phyloP scores from a whole-genome alignment of 2,888 invertebrate species.

The Capitulum mitella region DNA sequence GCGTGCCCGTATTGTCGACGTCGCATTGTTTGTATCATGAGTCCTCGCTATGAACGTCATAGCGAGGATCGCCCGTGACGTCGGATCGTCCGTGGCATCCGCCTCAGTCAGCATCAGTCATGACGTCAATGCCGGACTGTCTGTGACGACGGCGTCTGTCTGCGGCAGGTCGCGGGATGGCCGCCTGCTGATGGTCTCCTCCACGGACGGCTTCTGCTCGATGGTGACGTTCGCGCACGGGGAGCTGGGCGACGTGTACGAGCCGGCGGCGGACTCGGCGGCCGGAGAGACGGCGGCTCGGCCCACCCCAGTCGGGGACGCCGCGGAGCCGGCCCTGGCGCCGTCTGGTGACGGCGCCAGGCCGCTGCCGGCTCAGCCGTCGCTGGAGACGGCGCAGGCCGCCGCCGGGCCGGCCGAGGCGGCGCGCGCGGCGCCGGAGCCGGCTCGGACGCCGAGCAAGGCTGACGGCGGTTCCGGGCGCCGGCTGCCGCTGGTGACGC shows the following conservation, averaged over 20 bases:
- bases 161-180: conserved; percentile 65
- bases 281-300: neutral
- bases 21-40: no score
- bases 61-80: no score
- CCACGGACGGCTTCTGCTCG: conserved; percentile 85
- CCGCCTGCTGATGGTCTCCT: conserved; percentile 63
- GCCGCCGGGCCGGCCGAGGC: neutral
- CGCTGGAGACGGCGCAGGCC: no score
- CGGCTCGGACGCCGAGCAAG: neutral
- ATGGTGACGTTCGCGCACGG: conserved; percentile 64
- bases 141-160: no score
- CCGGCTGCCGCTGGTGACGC: neutral
- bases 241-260: conserved; percentile 60
- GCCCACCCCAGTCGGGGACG: neutral
- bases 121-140: no score
- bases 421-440: neutral
- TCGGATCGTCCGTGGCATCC: no score
- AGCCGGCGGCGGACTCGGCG: conserved; percentile 34
- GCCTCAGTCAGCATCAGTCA: no score
- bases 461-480: neutral
- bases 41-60: no score
- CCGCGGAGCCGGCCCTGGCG: no score
- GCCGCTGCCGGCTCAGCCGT: neutral
- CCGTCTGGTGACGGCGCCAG: neutral
- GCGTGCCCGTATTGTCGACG: no score